These are phyloP conservation scores for Lagorchestes hirsutus DNA, from an alignment of 2,797 vertebrate species.

Conservation along the genomic window DNA sequence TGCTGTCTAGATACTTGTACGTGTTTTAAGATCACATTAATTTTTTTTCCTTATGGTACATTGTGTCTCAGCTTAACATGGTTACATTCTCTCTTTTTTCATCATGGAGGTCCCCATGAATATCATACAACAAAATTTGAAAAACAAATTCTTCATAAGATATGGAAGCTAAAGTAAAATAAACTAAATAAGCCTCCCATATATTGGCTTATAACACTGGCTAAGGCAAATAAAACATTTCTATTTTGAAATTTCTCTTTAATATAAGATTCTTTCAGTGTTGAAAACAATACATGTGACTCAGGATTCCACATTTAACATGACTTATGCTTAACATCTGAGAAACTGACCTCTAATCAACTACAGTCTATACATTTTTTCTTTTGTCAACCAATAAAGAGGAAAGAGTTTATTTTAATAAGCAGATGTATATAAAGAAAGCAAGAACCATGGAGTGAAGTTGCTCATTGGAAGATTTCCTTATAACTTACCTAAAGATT, in stretches of 20 bases:
- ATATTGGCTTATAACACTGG: slow-evolving; percentile 42
- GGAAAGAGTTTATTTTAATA: slow-evolving; percentile 25
- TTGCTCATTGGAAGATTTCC: slow-evolving; percentile 23
- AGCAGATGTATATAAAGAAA: slow-evolving; percentile 65
- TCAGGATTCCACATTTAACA: slow-evolving; percentile 32
- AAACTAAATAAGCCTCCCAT: slow-evolving; percentile 17
- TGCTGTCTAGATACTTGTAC: background rate
- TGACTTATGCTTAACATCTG: slow-evolving; percentile 51
- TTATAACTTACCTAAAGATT: slow-evolving; percentile 40
- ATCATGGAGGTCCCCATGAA: background rate
- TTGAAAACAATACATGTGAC: slow-evolving; percentile 27
- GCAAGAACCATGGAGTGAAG: slow-evolving; percentile 43
- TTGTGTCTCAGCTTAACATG: background rate
- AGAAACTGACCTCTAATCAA: slow-evolving; percentile 62
- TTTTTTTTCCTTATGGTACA: background rate
- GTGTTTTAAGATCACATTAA: background rate
- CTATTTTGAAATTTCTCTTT: slow-evolving; percentile 23
- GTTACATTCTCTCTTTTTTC: background rate
- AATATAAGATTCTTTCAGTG: slow-evolving; percentile 16
- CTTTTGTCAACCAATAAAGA: background rate
- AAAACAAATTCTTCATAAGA: background rate
- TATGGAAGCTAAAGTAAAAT: background rate
- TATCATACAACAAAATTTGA: background rate
- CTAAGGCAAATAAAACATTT: slow-evolving; percentile 35
- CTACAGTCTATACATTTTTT: slow-evolving; percentile 38